Evolutionary conservation across 2,797 vertebrate genomes (phyloP).

Genomic region (Sylvia borin): DNA sequence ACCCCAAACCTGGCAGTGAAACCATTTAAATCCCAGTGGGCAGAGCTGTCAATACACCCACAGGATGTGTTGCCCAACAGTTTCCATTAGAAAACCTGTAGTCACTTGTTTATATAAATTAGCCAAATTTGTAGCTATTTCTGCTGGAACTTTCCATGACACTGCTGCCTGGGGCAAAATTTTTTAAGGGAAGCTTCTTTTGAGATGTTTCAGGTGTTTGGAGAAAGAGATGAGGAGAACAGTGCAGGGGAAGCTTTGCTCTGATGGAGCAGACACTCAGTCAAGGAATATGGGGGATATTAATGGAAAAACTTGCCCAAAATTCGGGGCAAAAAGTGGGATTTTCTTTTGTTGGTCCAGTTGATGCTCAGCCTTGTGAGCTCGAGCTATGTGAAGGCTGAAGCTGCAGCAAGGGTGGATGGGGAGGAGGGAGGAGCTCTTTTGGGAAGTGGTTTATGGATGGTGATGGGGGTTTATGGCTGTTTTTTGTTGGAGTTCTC

Average conservation of each 20-base stretch:
- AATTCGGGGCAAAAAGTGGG: not conserved
- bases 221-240: not conserved
- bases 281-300: not conserved
- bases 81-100: constrained; percentile 7
- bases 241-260: not conserved
- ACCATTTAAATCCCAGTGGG: not conserved
- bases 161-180: not conserved
- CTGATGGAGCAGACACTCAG: not conserved
- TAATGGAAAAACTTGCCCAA: not conserved
- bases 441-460: not conserved
- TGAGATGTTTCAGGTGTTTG: not conserved
- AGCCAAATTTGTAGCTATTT: not conserved
- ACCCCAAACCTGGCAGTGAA: not conserved
- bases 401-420: rapidly evolving
- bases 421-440: not conserved
- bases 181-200: not conserved
- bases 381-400: not conserved
- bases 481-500: not conserved
- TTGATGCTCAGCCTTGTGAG: not conserved
- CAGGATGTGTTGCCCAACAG: not conserved
- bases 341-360: not conserved
- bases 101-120: constrained; percentile 4
- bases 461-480: not conserved
- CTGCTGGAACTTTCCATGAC: constrained; percentile 3
- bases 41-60: not conserved